Conservation (phyloP, 1,140 invertebrate genomes). For the Panagrolaimus sp. region DNA sequence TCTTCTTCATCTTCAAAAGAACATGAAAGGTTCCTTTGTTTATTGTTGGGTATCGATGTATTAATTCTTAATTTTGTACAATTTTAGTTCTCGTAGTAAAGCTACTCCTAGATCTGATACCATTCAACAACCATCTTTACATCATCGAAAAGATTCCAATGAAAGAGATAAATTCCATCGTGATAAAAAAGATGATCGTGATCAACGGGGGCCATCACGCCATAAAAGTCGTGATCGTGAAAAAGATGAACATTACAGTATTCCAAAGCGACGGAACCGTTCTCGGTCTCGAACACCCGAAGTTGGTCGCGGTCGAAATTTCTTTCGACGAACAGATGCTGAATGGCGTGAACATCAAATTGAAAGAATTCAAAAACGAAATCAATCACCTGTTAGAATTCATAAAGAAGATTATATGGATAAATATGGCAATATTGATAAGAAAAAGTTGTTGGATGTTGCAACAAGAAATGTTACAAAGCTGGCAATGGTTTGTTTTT, state of each 20-base stretch:
- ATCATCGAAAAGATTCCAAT: not conserved
- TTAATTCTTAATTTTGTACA: no score
- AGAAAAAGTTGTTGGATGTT: conserved; percentile 8
- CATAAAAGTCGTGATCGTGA: not conserved
- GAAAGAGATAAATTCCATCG: not conserved
- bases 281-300: not conserved
- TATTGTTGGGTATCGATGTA: no score
- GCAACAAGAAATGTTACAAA: conserved; percentile 3
- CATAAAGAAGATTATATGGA: not conserved
- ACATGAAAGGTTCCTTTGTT: no score
- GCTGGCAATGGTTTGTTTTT: conserved; percentile 5
- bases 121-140: not conserved
- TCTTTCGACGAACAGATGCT: conserved; percentile 8
- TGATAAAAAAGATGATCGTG: not conserved
- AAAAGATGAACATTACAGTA: not conserved
- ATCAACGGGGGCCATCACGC: not conserved
- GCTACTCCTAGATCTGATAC: no score
- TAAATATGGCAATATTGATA: not conserved
- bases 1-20: not conserved
- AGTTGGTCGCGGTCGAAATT: not conserved
- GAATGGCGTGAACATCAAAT: conserved; percentile 14
- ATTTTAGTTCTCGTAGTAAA: no score
- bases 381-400: not conserved
- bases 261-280: not conserved
- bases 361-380: not conserved